Evolutionary conservation across 37 sponge, comb jelly and placozoan species (phyloP).

Genomic region (Theonella swinhoei): DNA sequence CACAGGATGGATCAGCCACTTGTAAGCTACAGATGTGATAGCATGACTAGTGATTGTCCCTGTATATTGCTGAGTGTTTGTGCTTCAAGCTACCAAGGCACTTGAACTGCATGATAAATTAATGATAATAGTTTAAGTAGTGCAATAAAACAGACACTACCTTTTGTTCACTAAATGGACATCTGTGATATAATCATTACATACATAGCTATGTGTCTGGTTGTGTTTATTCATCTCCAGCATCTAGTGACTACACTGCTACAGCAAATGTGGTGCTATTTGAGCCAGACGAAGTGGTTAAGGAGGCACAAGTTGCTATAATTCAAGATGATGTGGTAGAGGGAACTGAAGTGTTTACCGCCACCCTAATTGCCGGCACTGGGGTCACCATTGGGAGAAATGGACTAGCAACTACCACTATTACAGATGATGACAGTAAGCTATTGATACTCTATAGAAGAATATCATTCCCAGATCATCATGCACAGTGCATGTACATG

Average conservation of each 20-base stretch:
- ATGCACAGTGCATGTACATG: no score
- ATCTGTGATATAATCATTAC: not conserved
- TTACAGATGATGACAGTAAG: conserved; percentile 54
- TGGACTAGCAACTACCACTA: conserved; percentile 3
- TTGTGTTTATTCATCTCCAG: not conserved
- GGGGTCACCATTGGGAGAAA: not conserved
- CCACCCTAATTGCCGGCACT: not conserved
- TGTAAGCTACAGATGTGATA: not conserved
- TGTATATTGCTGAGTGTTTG: no score
- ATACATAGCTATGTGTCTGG: not conserved
- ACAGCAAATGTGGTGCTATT: not conserved
- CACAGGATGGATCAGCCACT: not conserved
- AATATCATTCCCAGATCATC: no score
- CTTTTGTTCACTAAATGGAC: no score
- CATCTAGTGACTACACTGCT: not conserved
- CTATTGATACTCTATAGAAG: no score
- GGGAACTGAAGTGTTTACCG: conserved; percentile 15
- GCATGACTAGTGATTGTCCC: no score
- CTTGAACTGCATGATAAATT: no score
- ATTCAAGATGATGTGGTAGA: conserved; percentile 39
- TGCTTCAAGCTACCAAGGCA: no score
- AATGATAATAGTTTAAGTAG: no score
- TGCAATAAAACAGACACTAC: no score
- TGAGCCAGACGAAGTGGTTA: not conserved
- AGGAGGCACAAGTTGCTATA: conserved; percentile 14